A percentile compares a stretch with the other conserved stretches of the same genome.
phyloP scores from a whole-genome alignment of 2,888 invertebrate genomes.

The Idaea straminata region DNA sequence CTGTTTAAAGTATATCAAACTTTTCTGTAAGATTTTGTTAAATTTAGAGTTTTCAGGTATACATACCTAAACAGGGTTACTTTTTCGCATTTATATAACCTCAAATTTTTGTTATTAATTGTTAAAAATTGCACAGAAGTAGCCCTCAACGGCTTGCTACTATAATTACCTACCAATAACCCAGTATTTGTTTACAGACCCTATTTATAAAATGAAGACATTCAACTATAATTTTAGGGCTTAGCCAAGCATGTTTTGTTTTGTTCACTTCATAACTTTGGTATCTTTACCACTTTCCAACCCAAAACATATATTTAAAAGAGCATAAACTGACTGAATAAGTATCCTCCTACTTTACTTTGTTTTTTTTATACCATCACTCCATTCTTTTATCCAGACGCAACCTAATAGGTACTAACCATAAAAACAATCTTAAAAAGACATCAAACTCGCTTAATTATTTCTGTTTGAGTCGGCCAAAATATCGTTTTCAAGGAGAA shows the following conservation, averaged over 20 bases:
- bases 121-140: too few species aligned
- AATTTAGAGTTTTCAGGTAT: too few species aligned
- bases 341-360: neutral
- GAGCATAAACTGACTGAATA: neutral
- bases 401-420: neutral
- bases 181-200: too few species aligned
- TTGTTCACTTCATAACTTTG: too few species aligned
- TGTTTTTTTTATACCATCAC: neutral
- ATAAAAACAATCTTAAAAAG: conserved; percentile 1
- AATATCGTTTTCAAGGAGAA: neutral
- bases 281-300: neutral
- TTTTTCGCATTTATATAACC: too few species aligned
- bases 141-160: too few species aligned
- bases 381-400: neutral
- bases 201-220: too few species aligned
- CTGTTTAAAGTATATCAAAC: neutral
- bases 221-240: too few species aligned
- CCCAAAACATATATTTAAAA: neutral
- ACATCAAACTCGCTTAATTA: neutral
- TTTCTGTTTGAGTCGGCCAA: neutral
- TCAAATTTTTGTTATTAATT: too few species aligned
- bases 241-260: too few species aligned
- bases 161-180: too few species aligned
- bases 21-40: neutral
- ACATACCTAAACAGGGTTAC: too few species aligned